Evolutionary conservation across 2,113 vertebrate genomes (phyloP).

Genomic region (Alaudala cheleensis): DNA sequence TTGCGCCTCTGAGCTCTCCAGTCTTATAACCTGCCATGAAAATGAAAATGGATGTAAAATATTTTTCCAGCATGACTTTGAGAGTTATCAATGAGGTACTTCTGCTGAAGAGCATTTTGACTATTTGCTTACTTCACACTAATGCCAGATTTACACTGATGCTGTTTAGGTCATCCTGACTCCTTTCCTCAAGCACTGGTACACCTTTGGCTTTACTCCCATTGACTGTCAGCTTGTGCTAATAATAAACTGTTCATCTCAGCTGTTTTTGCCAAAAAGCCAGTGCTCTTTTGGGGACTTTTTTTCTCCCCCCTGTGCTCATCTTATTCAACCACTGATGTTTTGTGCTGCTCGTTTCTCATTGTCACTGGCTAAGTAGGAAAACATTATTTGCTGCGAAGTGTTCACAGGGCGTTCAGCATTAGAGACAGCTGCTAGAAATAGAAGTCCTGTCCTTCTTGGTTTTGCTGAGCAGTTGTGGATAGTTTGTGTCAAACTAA

Average conservation of each 20-base stretch:
- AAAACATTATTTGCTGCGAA: neutral
- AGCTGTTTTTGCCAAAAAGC: neutral
- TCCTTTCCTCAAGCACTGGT: slow-evolving; percentile 1
- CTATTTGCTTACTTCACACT: neutral
- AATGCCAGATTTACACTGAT: neutral
- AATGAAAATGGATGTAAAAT: neutral
- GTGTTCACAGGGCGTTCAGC: neutral
- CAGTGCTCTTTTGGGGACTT: neutral
- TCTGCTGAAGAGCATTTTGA: neutral
- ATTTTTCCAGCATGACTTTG: neutral
- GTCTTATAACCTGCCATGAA: neutral
- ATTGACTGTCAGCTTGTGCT: slow-evolving; percentile 37
- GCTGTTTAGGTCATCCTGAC: neutral
- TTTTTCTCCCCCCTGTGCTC: neutral
- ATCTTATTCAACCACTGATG: neutral
- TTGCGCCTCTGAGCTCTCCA: neutral
- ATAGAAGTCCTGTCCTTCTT: neutral
- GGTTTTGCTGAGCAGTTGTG: slow-evolving; percentile 8
- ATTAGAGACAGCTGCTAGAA: slow-evolving; percentile 29
- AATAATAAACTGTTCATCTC: slow-evolving; percentile 50
- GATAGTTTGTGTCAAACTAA: neutral
- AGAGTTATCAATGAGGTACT: neutral
- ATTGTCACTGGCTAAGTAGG: neutral
- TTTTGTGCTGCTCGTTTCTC: neutral
- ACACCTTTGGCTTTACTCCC: slow-evolving; percentile 25